phyloP scores from a whole-genome alignment of 2,888 invertebrate genomes.

The Osmoderma eremita region DNA sequence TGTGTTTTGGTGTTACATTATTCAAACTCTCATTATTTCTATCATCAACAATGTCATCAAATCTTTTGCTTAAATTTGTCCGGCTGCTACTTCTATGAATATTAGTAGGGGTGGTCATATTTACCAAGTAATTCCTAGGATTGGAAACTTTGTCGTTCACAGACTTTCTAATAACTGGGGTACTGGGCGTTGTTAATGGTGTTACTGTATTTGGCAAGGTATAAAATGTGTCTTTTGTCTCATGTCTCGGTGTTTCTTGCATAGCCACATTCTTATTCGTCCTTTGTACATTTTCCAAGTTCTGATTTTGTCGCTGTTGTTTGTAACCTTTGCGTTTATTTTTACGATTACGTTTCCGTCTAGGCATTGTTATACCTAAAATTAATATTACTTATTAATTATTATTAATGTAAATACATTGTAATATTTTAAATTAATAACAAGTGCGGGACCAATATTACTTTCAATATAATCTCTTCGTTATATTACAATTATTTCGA shows the following conservation, averaged over 20 bases:
- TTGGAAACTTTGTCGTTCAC: neutral
- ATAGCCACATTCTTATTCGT: neutral
- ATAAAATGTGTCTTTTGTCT: neutral
- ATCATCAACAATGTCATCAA: neutral
- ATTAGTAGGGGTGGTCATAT: neutral
- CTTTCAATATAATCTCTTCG: too few species aligned
- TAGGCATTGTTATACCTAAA: slow-evolving; percentile 27
- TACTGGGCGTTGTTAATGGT: neutral
- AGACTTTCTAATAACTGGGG: neutral
- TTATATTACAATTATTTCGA: too few species aligned
- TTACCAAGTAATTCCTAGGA: slow-evolving; percentile 5
- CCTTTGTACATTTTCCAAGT: neutral
- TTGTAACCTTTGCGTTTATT: slow-evolving; percentile 23
- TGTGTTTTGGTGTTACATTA: slow-evolving; percentile 33
- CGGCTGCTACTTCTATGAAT: neutral
- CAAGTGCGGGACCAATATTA: too few species aligned
- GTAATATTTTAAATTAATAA: too few species aligned
- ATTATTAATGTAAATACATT: too few species aligned
- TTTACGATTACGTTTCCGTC: slow-evolving; percentile 23
- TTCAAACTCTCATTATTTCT: slow-evolving; percentile 9
- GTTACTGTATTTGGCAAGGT: slow-evolving; percentile 9
- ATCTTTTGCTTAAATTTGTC: slow-evolving; percentile 9
- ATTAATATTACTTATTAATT: too few species aligned
- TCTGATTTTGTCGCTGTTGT: slow-evolving; percentile 9
- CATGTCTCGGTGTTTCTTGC: slow-evolving; percentile 9